Evolutionary conservation across 2,888 invertebrate species (phyloP), one percentile per base, ranked within the genome.

Genomic region (Siphonodentalium dalli): DNA sequence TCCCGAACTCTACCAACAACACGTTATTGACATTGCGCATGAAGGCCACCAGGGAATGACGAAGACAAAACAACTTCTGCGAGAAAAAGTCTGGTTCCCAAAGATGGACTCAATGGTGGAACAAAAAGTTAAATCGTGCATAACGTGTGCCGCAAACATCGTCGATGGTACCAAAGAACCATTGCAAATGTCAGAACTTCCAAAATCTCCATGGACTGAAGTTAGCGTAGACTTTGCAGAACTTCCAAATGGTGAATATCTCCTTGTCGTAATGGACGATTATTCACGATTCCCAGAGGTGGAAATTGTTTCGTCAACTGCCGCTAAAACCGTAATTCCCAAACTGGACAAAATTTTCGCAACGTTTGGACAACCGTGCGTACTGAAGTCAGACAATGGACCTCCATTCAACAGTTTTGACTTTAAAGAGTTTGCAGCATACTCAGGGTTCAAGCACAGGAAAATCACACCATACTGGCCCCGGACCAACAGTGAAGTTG

Each of bases 21-120:
- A 48, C 37, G 56, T 49, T 13, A 44, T 69, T 8, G 28, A 49
- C 15, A 34, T 66, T 7, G 61, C 63, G 1, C 71, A 71, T 38
- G 29, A 39, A 20, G 57, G 66, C 3, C 64, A 69, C 37, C 59
- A 61, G 43, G 65, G 66, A 11, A 55, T 57, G 8, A 47, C 26
- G 18, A 51, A 58, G 18, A 68, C 61, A 9, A 60, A 66, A 43
- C 45, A 49, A 7, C 47, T 61, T 6, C 38, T 65, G 8, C 45
- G 62, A 18, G 54, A 54, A 37, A 64, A 64, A 35, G 54, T 61
- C 1, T 64, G 55, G 62, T 65, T 61, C 29, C 54, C 48, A 15
- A 41, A 59, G 8, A 63, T 65, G 11, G 53, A 62, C 28, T 26
- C 11, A n/a, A 20, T 29, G n/a, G 56, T 44, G 6, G 54, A 51